phyloP scores from a whole-genome alignment of 1,140 invertebrate genomes.

The Apis dorsata region DNA sequence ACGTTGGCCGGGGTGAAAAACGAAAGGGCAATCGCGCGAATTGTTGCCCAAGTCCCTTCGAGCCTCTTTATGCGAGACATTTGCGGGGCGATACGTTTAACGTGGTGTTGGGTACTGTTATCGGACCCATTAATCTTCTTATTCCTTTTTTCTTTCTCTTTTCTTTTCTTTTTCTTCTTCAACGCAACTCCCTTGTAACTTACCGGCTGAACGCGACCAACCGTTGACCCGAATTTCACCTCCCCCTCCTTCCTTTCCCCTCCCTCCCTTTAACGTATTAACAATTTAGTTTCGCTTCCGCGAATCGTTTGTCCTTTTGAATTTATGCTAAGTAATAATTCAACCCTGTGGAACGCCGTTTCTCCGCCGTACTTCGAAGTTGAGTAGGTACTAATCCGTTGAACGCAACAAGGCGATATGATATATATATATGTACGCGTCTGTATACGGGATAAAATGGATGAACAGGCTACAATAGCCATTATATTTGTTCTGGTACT shows the following conservation, averaged over 20 bases:
- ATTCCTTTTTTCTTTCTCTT: neutral
- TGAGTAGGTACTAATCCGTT: neutral
- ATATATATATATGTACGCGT: neutral
- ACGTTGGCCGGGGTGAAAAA: neutral
- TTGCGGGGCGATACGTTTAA: neutral
- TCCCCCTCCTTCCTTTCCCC: too few relatives aligned
- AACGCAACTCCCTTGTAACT: neutral
- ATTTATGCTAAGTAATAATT: slow-evolving; percentile 7
- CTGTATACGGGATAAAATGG: slow-evolving; percentile 3
- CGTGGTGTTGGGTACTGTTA: neutral
- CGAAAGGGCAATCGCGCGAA: neutral
- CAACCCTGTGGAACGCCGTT: neutral
- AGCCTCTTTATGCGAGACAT: neutral
- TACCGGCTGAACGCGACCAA: neutral
- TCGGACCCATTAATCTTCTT: neutral
- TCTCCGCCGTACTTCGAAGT: neutral
- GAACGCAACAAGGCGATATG: slow-evolving; percentile 5
- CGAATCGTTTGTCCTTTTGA: neutral
- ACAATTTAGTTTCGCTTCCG: neutral
- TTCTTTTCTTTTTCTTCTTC: neutral
- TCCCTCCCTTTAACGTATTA: neutral
- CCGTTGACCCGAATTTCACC: neutral
- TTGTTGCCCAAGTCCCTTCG: neutral
- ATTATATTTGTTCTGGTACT: slow-evolving; percentile 32
- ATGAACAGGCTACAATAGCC: slow-evolving; percentile 14